phyloP scores from a whole-genome alignment of 1,140 invertebrate genomes.

The Watersipora subatra region DNA sequence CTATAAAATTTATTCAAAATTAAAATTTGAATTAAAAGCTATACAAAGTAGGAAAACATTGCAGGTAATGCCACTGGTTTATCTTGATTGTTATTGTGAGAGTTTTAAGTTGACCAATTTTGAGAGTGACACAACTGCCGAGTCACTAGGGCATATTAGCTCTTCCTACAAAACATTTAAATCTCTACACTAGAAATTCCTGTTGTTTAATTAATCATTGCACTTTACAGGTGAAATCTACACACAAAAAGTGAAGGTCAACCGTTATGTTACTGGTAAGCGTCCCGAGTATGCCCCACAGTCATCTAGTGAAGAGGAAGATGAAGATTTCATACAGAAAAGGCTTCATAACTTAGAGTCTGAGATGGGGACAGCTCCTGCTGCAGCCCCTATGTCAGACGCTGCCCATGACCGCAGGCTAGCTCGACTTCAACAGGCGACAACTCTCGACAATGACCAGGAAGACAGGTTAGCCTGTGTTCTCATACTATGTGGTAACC shows the following conservation, averaged over 20 bases:
- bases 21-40: too few relatives aligned
- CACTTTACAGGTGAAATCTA: slow-evolving; percentile 29
- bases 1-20: too few relatives aligned
- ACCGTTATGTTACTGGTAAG: slow-evolving; percentile 44
- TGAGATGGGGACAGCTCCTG: slow-evolving; percentile 14
- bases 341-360: slow-evolving; percentile 7
- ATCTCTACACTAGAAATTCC: too few relatives aligned
- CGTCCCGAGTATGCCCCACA: slow-evolving; percentile 39
- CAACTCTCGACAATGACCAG: slow-evolving; percentile 13
- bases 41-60: too few relatives aligned
- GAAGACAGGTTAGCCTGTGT: slow-evolving; percentile 19
- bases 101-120: too few relatives aligned
- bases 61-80: too few relatives aligned
- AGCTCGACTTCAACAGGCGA: slow-evolving; percentile 21
- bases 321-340: slow-evolving; percentile 17
- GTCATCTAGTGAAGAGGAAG: slow-evolving; percentile 48
- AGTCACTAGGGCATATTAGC: too few relatives aligned
- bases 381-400: slow-evolving; percentile 11
- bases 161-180: too few relatives aligned
- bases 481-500: neutral
- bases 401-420: slow-evolving; percentile 21
- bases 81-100: too few relatives aligned
- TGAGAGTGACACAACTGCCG: too few relatives aligned
- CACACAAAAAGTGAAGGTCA: slow-evolving; percentile 46
- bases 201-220: too few relatives aligned